These are phyloP conservation scores for Meriones psammophilus DNA, from an alignment of 2,797 vertebrate species.

Conservation along the genomic window DNA sequence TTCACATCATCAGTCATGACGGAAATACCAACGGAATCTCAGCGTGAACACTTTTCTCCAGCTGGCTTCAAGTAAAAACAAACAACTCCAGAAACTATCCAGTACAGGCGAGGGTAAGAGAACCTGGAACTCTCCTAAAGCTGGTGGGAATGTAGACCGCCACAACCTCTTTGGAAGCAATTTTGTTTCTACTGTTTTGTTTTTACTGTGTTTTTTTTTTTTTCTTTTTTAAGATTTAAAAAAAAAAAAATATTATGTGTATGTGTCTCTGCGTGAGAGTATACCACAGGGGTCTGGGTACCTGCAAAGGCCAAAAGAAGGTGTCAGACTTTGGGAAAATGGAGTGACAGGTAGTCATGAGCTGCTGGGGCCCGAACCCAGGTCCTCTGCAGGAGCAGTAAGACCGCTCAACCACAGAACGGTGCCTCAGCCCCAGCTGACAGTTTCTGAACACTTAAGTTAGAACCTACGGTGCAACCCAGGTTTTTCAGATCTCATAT, in stretches of 20 bases:
- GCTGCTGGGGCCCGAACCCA: background rate
- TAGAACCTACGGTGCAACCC: background rate
- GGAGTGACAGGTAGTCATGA: background rate
- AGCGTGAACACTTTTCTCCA: background rate
- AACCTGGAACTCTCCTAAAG: background rate
- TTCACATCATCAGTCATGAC: background rate
- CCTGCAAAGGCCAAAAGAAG: background rate
- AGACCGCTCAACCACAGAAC: background rate
- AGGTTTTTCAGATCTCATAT: background rate
- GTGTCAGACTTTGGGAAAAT: background rate
- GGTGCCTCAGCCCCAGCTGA: background rate
- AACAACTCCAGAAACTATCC: background rate
- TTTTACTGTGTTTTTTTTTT: background rate
- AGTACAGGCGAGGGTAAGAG: background rate
- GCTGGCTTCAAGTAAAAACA: background rate
- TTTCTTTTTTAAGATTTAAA: background rate
- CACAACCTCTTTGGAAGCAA: background rate
- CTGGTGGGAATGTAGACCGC: background rate
- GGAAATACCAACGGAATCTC: background rate
- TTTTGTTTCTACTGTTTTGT: background rate
- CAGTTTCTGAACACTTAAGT: background rate
- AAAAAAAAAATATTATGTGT: background rate
- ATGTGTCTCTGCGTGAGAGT: too few relatives aligned
- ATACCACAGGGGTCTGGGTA: background rate
- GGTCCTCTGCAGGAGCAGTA: background rate